Base-by-base conservation (phyloP, 2,113 vertebrate genomes). In the Elanoides forficatus region DNA sequence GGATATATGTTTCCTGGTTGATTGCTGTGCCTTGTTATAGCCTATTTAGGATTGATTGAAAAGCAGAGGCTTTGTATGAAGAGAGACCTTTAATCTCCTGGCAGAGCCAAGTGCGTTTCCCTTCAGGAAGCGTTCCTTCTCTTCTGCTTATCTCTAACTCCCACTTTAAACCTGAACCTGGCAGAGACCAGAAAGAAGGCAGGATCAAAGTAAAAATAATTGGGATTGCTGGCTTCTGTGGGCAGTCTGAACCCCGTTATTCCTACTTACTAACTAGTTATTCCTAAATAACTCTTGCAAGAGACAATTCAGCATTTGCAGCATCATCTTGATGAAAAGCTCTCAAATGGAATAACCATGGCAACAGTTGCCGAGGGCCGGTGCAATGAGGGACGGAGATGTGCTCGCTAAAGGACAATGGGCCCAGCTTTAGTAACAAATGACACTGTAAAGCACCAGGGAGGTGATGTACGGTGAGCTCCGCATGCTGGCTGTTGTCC, bases 291-390 rank as follows among this genome's bases (percentile, higher is more conserved):
- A 95, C 88, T 96, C 96, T 81, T 83, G 71, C 68, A 66, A 90
- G 90, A 96, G 95, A 96, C 94, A 93, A 88, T 94, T 94, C 86
- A 65, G 93, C 76, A 79, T 86, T 96, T 90, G 86, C 95, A 80
- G 43, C 87, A 76, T 97, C 81, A 88, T 88, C 87, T 93, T 91
- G 95, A 93, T 92, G 93, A 92, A 82, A 94, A 93, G 93, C 97
- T 84, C 92, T 96, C 92, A 66, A 66, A 80, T 91, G 68, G 53
- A 95, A 97, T 96, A 96, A 96, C 97, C 97, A 97, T 97, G 96
- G 95, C 96, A 97, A 97, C 97, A 89, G 95, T 96, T 95, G 96
- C 96, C 56, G 96, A 85, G 93, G 96, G 87, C 85, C 20, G 2
- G 87, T 1, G 2, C 27, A 9, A 12, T 4, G 15, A 87, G 94